Evolutionary conservation across 1,140 invertebrate genomes (phyloP), one percentile per base, ranked within the genome.

Genomic region (Drosophila watanabei): DNA sequence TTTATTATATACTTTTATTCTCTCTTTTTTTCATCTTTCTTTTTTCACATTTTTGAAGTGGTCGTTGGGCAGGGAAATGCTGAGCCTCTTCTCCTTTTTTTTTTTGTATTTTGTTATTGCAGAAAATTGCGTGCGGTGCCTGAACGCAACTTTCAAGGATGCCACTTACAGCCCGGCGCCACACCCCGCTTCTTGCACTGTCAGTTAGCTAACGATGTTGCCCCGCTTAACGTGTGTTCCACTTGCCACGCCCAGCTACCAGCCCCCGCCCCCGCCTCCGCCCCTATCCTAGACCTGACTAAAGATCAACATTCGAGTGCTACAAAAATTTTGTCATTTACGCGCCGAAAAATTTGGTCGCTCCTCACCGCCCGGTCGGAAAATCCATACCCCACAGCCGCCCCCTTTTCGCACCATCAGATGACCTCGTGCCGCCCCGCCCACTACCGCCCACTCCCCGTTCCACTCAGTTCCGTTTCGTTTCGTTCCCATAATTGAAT

Each of bases 291-390:
- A 71, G 68, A 88, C 84, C 84, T 68, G 78, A 68, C 85, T 84
- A 79, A 89, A 88, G 85, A 88, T 88, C 85, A 88, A 88, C 78
- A 88, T 79, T 88, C 78, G 85, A 80, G 63, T 61, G 59, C 77
- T 77, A 68, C 75, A 88, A 81, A 88, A 88, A 85, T 88, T 88
- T 89, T 88, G 80, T 84, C 85, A 88, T 88, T 88, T 89, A 84
- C 84, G 84, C 85, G 85, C 78, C 78, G 75, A 89, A 72, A 72
- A 88, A 80, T 89, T 54, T 54, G 52, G 52, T 20, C 52, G 52
- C 32, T 37, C 64, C 41, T 20, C 64, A 14, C n/a, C n/a, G 14
- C 63, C 33, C 24, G 24, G 24, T 13, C 1, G 10, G 24, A 28
- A 14, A 37, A 30, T 28, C 28, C 43, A 13, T 14, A 10, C 28